Evolutionary conservation across 2,797 vertebrate genomes (phyloP).

Genomic region (Dendrocincla fuliginosa): DNA sequence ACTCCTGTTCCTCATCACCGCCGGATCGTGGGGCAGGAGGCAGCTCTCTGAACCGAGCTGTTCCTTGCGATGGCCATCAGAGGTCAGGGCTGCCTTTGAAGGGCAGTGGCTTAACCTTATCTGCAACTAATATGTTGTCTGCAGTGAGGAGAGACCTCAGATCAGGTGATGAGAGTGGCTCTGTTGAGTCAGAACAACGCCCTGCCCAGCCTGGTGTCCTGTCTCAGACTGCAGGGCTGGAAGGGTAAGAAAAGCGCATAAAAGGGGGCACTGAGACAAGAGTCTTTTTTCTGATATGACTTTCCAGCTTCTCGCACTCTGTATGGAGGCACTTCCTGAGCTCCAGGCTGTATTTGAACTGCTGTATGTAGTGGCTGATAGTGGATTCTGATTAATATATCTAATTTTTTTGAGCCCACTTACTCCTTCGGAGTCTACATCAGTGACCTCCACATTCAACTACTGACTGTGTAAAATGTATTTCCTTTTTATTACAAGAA

Average conservation of each 20-base stretch:
- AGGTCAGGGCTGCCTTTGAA: conserved; percentile 35
- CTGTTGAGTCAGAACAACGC: neutral
- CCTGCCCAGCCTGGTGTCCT: neutral
- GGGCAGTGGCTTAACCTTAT: neutral
- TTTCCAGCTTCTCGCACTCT: neutral
- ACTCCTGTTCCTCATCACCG: neutral
- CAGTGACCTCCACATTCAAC: neutral
- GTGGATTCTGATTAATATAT: neutral
- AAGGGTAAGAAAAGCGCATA: neutral
- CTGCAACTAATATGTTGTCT: neutral
- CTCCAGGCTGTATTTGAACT: neutral
- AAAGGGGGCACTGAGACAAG: neutral
- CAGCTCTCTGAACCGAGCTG: neutral
- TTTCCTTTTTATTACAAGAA: neutral
- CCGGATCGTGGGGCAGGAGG: neutral
- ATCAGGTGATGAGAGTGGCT: neutral
- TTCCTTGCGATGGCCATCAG: conserved; percentile 31
- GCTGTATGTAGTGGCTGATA: neutral
- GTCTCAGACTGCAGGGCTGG: neutral
- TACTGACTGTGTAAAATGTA: neutral
- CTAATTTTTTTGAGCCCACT: neutral
- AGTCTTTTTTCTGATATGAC: neutral
- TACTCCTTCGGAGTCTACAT: neutral
- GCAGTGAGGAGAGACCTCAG: neutral
- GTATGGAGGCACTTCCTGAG: neutral